Evolutionary conservation across 2,113 vertebrate species (phyloP), one percentile per base, ranked within the genome.

Genomic region (Oreochromis niloticus): DNA sequence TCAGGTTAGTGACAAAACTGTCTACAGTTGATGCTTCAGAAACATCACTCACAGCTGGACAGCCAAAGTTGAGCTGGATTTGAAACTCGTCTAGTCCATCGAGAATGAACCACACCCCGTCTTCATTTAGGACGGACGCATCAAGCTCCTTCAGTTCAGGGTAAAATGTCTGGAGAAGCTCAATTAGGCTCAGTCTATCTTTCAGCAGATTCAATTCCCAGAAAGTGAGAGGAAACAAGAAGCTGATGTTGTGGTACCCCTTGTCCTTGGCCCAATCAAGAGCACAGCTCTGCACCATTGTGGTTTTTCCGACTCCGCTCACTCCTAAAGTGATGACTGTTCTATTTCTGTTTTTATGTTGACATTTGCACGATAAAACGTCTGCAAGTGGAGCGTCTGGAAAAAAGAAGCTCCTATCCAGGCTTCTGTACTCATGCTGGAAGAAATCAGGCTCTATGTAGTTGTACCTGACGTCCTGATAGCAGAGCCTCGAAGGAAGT

Each of bases 241-340:
- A 75, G 8, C 27, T 46, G 39, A 92, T 56, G 54, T 12, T 12
- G 3, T 73, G 54, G 80, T 85, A 80, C 8, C 6, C 66, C 36
- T 63, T 90, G 0, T 50, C 81, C 16, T 92, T 56, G 1, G 92
- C 93, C 94, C 94, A 95, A 4, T 90, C 89, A 1, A 94, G 85
- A 39, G 87, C 87, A 84, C 54, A 90, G 5, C 50, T 87, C 57
- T 89, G 90, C 19, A 94, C 85, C 1, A 82, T 30, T 19, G 88
- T 92, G 50, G 84, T 92, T 89, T 95, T 94, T 41, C 92, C 92
- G 2, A 89, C 46, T 43, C 93, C 93, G n/a, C 68, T 22, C 66
- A 84, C 86, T 39, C 92, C 93, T 10, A 89, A 16, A 4, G 90
- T 87, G 79, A 93, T 10, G 48, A 92, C 22, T 4, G 85, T 92